These are phyloP conservation scores for Acanthosepion esculentum DNA, from an alignment of 2,888 invertebrate genomes.

Conservation along the genomic window DNA sequence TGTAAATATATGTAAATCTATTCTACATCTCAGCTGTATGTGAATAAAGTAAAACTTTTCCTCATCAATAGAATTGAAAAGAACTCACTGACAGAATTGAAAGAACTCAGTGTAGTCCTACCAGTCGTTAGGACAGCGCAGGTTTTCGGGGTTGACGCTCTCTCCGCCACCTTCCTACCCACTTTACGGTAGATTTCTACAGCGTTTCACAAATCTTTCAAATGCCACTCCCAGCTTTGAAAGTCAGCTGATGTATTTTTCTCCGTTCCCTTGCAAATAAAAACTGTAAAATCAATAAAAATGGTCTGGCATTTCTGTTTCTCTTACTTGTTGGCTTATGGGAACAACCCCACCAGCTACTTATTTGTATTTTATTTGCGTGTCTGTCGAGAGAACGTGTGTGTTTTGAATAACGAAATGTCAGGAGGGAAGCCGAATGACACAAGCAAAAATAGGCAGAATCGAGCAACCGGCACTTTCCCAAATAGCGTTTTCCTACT, in stretches of 20 bases:
- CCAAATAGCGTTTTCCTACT: too few relatives aligned
- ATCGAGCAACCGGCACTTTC: too few relatives aligned
- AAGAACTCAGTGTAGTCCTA: too few relatives aligned
- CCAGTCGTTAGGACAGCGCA: not conserved
- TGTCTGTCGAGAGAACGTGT: not conserved
- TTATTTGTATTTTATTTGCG: conserved; percentile 15
- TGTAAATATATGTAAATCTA: conserved; percentile 33
- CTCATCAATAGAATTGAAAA: not conserved
- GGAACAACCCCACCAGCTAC: not conserved
- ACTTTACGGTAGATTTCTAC: too few relatives aligned
- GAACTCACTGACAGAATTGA: not conserved
- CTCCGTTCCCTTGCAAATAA: too few relatives aligned
- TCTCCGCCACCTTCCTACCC: too few relatives aligned
- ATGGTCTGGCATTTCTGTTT: not conserved
- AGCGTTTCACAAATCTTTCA: too few relatives aligned
- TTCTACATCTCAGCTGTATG: not conserved
- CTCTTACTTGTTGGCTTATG: not conserved
- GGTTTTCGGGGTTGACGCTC: not conserved
- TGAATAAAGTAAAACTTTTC: not conserved
- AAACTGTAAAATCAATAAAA: not conserved
- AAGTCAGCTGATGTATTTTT: too few relatives aligned
- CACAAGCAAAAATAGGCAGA: too few relatives aligned
- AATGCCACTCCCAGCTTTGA: too few relatives aligned
- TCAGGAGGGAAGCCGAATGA: too few relatives aligned
- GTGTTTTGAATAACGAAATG: not conserved